Base-by-base conservation (phyloP, 2,888 invertebrate species). In the Lucinisca nassula region DNA sequence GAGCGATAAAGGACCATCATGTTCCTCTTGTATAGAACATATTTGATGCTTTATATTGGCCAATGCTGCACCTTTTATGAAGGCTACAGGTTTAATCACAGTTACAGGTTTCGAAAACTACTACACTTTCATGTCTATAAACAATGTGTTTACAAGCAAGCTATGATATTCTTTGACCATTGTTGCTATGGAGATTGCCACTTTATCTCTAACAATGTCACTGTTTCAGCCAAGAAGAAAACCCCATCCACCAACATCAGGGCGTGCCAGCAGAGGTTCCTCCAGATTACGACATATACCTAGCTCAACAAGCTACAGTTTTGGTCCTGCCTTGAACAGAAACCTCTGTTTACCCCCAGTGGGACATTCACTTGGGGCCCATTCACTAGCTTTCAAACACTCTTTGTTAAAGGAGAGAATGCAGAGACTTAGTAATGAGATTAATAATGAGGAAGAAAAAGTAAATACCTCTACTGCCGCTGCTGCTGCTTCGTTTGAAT, bases 321-420 rank as follows among this genome's bases (percentile, higher is more conserved):
- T 92, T 30, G 92, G 92, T 83, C 92, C 92, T 72, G 88, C 92
- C 27, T 88, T 95, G 37, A 95, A 95, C 87, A 92, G 93, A 81
- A 96, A 95, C 84, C 88, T 93, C 27, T 95, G 95, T 90, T 92
- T 96, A 79, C 96, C 96, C 10, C 95, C 96, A 14, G 95, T 95
- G 4, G 95, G 95, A 24, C 92, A 94, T 79, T 91, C 92, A 0
- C 90, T 92, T 21, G 85, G 87, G 49, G 86, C 87, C 58, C 87
- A 91, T 76, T 91, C 89, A 4, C 79, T 89, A 12, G 82, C 88
- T 32, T 75, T 89, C 73, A 86, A 86, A 35, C 90, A 78, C 77
- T 91, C 82, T 61, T 85, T 82, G 51, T 83, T 80, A 35, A 92
- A 74, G 79, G 90, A 79, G 75, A 81, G 82, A 51, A 90, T 84